Evolutionary conservation across 2,797 vertebrate species (phyloP).

Genomic region (Scomberomorus guttatus): DNA sequence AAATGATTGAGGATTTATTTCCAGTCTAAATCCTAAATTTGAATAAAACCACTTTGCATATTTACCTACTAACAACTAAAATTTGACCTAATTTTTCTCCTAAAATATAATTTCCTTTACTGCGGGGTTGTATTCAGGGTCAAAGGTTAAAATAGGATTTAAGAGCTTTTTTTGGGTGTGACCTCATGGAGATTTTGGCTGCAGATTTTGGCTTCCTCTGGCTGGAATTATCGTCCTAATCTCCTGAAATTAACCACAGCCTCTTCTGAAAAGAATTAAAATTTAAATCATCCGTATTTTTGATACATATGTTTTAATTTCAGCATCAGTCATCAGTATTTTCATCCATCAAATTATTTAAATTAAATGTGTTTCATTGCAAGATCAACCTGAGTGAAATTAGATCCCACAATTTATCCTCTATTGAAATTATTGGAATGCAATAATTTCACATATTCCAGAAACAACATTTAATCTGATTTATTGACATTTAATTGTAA

Average conservation of each 20-base stretch:
- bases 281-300: background rate
- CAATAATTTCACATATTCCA: background rate
- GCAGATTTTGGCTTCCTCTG: constrained; percentile 24
- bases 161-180: constrained; percentile 22
- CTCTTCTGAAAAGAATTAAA: background rate
- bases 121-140: constrained; percentile 42
- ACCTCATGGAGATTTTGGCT: constrained; percentile 22
- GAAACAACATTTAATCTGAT: background rate
- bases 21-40: background rate
- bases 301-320: background rate
- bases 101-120: background rate
- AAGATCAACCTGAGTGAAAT: background rate
- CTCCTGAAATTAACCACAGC: constrained; percentile 34
- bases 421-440: background rate
- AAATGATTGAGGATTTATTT: background rate
- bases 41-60: background rate
- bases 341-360: background rate
- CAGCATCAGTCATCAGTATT: background rate
- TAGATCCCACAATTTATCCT: background rate
- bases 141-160: constrained; percentile 59
- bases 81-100: background rate
- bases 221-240: constrained; percentile 27
- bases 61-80: background rate
- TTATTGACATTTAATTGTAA: background rate
- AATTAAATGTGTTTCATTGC: background rate